These are phyloP conservation scores for Antigone vipio DNA, from an alignment of 2,113 vertebrate genomes.

Conservation along the genomic window DNA sequence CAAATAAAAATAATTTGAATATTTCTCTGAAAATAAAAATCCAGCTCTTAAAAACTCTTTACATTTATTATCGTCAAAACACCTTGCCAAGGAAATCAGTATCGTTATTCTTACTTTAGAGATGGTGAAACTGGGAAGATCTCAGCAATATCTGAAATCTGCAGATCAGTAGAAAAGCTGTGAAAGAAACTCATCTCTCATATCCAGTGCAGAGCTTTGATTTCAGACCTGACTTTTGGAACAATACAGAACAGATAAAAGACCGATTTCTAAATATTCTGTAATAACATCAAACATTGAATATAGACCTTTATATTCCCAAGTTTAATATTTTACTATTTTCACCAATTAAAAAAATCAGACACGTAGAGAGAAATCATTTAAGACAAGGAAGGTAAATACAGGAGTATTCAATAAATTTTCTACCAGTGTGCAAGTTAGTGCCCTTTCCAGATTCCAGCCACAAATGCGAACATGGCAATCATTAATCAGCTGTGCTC, in stretches of 20 bases:
- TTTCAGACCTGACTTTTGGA: background rate
- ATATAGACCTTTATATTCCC: background rate
- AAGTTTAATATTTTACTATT: background rate
- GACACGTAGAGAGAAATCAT: background rate
- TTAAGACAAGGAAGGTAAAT: background rate
- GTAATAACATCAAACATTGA: background rate
- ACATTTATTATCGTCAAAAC: background rate
- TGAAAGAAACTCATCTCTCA: background rate
- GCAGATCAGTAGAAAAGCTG: background rate
- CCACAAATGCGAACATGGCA: background rate
- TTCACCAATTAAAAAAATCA: background rate
- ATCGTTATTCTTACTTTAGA: background rate
- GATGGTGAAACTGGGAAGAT: background rate
- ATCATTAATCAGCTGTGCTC: background rate
- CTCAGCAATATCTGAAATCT: background rate
- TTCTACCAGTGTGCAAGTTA: background rate
- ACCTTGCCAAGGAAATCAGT: background rate
- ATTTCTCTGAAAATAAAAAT: slow-evolving; percentile 9
- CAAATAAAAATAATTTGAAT: background rate
- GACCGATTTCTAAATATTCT: background rate
- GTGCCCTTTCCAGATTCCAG: background rate
- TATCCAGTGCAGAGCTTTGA: background rate
- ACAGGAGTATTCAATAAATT: background rate
- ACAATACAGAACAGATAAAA: background rate
- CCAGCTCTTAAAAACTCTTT: background rate